Evolutionary conservation across 1,140 invertebrate genomes (phyloP).

Genomic region (Sinonovacula constricta): DNA sequence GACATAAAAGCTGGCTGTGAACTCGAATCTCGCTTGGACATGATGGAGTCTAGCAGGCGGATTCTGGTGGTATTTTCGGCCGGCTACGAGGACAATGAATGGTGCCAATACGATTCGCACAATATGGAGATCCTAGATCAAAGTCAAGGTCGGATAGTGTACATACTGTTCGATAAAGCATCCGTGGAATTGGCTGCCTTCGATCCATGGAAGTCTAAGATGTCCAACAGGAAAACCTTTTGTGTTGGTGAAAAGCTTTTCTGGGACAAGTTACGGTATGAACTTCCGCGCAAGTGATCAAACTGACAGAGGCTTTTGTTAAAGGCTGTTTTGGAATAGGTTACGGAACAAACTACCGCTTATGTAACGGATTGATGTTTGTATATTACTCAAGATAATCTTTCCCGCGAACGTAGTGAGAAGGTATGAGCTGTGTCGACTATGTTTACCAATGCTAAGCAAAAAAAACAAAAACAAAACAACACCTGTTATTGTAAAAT

Average conservation of each 20-base stretch:
- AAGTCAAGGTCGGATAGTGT: constrained; percentile 52
- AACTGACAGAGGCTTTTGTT: too few relatives aligned
- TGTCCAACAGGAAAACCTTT: constrained; percentile 50
- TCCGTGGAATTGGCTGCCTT: constrained; percentile 15
- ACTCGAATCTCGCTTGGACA: constrained; percentile 30
- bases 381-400: too few relatives aligned
- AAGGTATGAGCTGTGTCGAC: too few relatives aligned
- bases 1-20: constrained; percentile 45
- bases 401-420: too few relatives aligned
- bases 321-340: too few relatives aligned
- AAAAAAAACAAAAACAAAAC: too few relatives aligned
- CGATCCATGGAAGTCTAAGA: constrained; percentile 56
- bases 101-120: constrained; percentile 51
- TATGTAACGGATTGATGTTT: too few relatives aligned
- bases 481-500: too few relatives aligned
- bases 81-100: constrained; percentile 45
- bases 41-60: constrained; percentile 46
- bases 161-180: constrained; percentile 54
- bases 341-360: too few relatives aligned
- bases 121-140: constrained; percentile 55
- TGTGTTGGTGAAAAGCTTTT: constrained; percentile 54
- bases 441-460: too few relatives aligned
- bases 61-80: constrained; percentile 49
- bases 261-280: constrained; percentile 61
- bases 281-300: constrained; percentile 57